These are phyloP conservation scores for Strigops habroptila DNA, from an alignment of 2,113 vertebrate species.

Conservation along the genomic window DNA sequence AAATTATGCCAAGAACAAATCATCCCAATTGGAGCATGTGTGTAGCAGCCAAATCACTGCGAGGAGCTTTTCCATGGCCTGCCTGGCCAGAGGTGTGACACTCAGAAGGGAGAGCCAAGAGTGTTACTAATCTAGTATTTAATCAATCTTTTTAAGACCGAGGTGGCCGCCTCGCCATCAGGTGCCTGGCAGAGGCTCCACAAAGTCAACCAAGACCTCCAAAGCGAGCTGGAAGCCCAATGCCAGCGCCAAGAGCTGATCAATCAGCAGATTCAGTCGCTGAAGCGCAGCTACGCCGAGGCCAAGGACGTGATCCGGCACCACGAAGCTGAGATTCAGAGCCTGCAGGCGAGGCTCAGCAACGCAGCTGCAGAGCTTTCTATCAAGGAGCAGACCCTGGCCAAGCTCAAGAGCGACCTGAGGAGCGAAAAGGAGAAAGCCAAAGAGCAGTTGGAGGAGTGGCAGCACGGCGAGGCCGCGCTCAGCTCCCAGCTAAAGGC, in stretches of 20 bases:
- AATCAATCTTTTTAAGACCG: slow-evolving; percentile 96
- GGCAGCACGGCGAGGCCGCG: slow-evolving; percentile 75
- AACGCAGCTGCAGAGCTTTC: slow-evolving; percentile 85
- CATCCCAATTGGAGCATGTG: slow-evolving; percentile 64
- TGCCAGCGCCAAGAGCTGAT: slow-evolving; percentile 87
- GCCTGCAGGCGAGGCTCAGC: slow-evolving; percentile 84
- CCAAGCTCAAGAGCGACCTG: slow-evolving; percentile 87
- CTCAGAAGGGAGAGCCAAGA: slow-evolving; percentile 80
- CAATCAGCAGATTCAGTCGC: slow-evolving; percentile 85
- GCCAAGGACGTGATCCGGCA: slow-evolving; percentile 87
- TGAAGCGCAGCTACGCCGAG: slow-evolving; percentile 90
- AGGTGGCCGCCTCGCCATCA: slow-evolving; percentile 81
- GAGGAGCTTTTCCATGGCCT: slow-evolving; percentile 71
- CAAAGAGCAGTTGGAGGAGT: slow-evolving; percentile 85
- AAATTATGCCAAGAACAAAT: slow-evolving; percentile 67
- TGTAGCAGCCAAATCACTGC: slow-evolving; percentile 52
- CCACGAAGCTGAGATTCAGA: slow-evolving; percentile 88
- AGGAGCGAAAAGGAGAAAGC: slow-evolving; percentile 85
- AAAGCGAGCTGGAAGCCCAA: slow-evolving; percentile 87
- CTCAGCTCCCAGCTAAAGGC: slow-evolving; percentile 85
- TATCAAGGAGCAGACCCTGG: slow-evolving; percentile 87
- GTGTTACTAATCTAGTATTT: slow-evolving; percentile 90
- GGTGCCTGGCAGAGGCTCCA: slow-evolving; percentile 90
- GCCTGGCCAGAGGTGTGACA: slow-evolving; percentile 90
- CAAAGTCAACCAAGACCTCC: slow-evolving; percentile 91